Evolutionary conservation across 2,888 invertebrate species (phyloP), one percentile per base, ranked within the genome.

Genomic region (Deilephila elpenor): DNA sequence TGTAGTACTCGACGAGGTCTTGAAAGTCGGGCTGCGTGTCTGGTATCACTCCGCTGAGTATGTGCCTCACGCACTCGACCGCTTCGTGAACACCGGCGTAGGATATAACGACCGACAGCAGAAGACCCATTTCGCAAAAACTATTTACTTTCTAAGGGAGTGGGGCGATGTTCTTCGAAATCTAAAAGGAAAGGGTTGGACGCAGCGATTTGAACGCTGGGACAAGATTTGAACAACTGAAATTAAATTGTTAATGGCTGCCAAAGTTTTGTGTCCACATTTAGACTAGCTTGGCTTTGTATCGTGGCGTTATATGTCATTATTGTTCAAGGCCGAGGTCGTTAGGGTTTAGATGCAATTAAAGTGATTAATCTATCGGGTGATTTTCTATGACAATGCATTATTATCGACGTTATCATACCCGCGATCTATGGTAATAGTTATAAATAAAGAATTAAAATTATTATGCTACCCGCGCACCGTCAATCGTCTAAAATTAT

Each of bases 61-160:
- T 91, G 81, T 95, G 95, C 75, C 90, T 89, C 81, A 95, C 88
- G 82, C 96, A 96, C 74, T 96, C 95, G 73, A 96, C 83, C 62
- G 96, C 95, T 88, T 98, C 97, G 81, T 96, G 86, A 44, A 96
- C 96, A 76, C 98, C 97, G 78, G 97, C 96, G 89, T 97, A 97
- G 77, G 96, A 95, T 77, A 97, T 96, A 77, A 97, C 93, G 83
- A 97, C 93, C 71, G 98, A 97, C 75, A 98, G 91, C 83, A 97
- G 89, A 80, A 97, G 95, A 86, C 97, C 97, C 96, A 98, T 96
- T 86, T 84, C 82, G 79, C 56, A 80, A 82, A 78, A 80, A 83
- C 80, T 82, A 79, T 81, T 84, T 20, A 86, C 84, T 75, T 78
- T 82, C 78, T 79, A 82, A 85, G 82, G 87, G 85, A 86, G 83